Evolutionary conservation across 2,888 invertebrate species (phyloP).

Genomic region (Muscina levida): DNA sequence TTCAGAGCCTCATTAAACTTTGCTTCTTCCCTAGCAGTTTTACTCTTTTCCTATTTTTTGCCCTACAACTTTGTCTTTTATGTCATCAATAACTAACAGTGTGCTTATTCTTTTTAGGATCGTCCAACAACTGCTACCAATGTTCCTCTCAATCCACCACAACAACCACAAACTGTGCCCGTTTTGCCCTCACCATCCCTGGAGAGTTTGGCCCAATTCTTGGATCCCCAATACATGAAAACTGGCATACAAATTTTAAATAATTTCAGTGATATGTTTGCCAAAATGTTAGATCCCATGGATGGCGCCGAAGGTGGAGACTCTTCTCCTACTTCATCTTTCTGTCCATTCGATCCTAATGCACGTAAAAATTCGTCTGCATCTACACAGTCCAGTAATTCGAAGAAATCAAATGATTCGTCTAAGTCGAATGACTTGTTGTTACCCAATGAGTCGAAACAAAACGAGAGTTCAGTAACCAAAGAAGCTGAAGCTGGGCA

Average conservation of each 20-base stretch:
- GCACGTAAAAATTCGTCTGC: slow-evolving; percentile 51
- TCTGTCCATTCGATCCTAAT: slow-evolving; percentile 32
- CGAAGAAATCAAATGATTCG: slow-evolving; percentile 34
- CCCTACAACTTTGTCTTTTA: neutral
- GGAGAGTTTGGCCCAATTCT: slow-evolving; percentile 72
- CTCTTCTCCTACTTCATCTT: neutral
- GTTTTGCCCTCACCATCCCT: slow-evolving; percentile 55
- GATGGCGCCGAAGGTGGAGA: slow-evolving; percentile 62
- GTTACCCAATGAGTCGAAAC: slow-evolving; percentile 19
- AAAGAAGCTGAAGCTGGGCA: slow-evolving; percentile 13
- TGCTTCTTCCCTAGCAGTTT: too few species aligned
- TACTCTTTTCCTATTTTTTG: too few species aligned
- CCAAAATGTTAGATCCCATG: slow-evolving; percentile 77
- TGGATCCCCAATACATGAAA: slow-evolving; percentile 76
- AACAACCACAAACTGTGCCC: slow-evolving; percentile 57
- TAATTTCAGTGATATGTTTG: slow-evolving; percentile 78
- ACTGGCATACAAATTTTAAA: slow-evolving; percentile 78
- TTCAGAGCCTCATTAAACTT: too few species aligned
- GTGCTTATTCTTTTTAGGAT: neutral
- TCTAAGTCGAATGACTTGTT: slow-evolving; percentile 25
- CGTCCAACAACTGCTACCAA: slow-evolving; percentile 24
- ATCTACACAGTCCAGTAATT: slow-evolving; percentile 29
- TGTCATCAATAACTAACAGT: slow-evolving; percentile 9
- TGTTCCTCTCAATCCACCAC: slow-evolving; percentile 23
- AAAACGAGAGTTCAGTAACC: slow-evolving; percentile 6